Base-by-base conservation (phyloP, 2,888 invertebrate species). In the Acronicta alni region DNA sequence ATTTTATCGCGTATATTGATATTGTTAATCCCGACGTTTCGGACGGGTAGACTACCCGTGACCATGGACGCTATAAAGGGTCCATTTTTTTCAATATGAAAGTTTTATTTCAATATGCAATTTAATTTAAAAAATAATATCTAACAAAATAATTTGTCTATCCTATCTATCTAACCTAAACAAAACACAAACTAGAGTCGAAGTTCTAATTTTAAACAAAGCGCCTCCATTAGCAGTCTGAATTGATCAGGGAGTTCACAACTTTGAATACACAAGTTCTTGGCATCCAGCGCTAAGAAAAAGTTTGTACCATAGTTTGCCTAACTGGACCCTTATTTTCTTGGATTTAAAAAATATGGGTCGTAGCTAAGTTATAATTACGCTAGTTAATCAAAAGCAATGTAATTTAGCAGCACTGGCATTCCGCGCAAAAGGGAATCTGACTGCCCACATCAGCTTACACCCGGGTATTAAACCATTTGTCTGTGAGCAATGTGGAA, bases 401-500 rank as follows among this genome's bases (percentile, higher is more conserved):
- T n/a, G n/a, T n/a, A n/a, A n/a, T n/a, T n/a, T 8, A 23, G 7
- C 8, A 23, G 4, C 23, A 7, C 74, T 93, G 82, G 85, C 92
- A 0, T 94, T 94, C 74, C 78, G 91, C n/a, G 91, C 93, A 0
- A 73, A 90, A 17, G 93, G 94, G 0, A 93, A 94, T 57, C 77
- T 94, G 0, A 87, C 87, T 26, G 91, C 93, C 0, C 94, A 94
- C 35, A 79, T 91, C 38, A 91, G 89, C 30, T 69, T 92, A 4
- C 94, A 94, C 51, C 90, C 93, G 0, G 91, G 89, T 1, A 75
- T 88, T 0, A 93, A 94, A 47, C 93, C 93, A 0, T 94, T 93
- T 79, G 90, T 93, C 0, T 94, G 94, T 44, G 94, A 94, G 53
- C 92, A 91, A 26, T 94, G 94, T 2, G 93, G 93, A 0, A 93